These are phyloP conservation scores for Psettodes erumei DNA, from an alignment of 2,113 vertebrate species.

Conservation along the genomic window DNA sequence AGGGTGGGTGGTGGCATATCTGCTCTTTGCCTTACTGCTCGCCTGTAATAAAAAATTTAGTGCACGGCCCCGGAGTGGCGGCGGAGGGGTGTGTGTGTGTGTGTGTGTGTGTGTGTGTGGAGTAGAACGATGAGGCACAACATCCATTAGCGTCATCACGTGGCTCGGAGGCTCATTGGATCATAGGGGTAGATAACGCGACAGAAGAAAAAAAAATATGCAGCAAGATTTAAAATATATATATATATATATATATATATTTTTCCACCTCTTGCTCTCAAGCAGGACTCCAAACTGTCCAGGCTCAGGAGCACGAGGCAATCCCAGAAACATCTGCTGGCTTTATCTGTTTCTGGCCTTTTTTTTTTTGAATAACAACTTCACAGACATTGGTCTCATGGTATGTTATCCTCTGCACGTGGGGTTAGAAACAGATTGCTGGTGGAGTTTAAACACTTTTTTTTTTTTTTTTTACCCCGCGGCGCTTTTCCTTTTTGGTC, in stretches of 20 bases:
- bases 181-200: constrained; percentile 54
- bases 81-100: not conserved
- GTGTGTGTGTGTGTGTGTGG: not conserved
- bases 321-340: constrained; percentile 54
- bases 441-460: constrained; percentile 29
- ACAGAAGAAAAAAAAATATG: constrained; percentile 37
- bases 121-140: constrained; percentile 21
- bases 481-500: constrained; percentile 44
- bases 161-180: constrained; percentile 64
- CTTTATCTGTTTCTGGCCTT: constrained; percentile 36
- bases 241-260: not conserved
- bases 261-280: constrained; percentile 3
- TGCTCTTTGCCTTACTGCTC: constrained; percentile 63
- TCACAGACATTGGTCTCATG: constrained; percentile 53
- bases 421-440: constrained; percentile 44
- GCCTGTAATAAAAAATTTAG: constrained; percentile 66
- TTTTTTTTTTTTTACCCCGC: constrained; percentile 32
- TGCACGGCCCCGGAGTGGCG: constrained; percentile 44
- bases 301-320: constrained; percentile 45
- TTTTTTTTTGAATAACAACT: constrained; percentile 27
- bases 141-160: constrained; percentile 65
- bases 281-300: constrained; percentile 52
- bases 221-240: constrained; percentile 21
- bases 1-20: constrained; percentile 43
- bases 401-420: constrained; percentile 53